phyloP scores from a whole-genome alignment of 2,113 vertebrate species.

The Irena cyanogastra region DNA sequence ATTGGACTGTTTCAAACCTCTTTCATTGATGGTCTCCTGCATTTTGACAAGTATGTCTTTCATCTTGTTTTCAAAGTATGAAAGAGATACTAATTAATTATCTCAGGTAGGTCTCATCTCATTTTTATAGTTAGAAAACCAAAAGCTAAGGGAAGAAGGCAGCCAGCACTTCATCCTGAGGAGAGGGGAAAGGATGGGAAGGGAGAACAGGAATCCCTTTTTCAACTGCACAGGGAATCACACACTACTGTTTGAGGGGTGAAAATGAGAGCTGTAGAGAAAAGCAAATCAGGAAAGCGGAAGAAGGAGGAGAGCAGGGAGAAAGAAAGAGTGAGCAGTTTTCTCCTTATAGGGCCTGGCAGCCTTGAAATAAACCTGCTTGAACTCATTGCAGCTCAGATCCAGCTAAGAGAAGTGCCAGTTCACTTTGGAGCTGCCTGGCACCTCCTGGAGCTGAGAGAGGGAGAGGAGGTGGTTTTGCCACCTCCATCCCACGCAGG shows the following conservation, averaged over 20 bases:
- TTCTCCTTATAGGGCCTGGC: background rate
- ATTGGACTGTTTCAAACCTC: background rate
- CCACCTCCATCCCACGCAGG: background rate
- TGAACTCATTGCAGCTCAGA: background rate
- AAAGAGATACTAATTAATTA: background rate
- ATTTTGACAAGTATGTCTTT: background rate
- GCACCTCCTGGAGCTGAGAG: background rate
- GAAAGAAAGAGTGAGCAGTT: background rate
- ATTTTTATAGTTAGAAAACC: background rate
- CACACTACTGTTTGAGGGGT: background rate
- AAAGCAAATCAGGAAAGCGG: background rate
- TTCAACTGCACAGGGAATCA: background rate
- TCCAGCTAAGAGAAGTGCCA: background rate
- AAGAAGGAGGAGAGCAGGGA: background rate
- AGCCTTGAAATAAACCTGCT: background rate
- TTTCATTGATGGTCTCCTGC: background rate
- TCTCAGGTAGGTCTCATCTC: background rate
- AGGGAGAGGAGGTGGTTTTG: background rate
- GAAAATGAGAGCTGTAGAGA: background rate
- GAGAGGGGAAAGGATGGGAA: background rate
- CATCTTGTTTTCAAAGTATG: background rate
- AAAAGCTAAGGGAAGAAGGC: background rate
- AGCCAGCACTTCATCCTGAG: background rate
- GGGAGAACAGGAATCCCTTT: background rate
- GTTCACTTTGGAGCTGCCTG: background rate